Base-by-base conservation (phyloP, 2,113 vertebrate genomes). In the Zapus hudsonius region DNA sequence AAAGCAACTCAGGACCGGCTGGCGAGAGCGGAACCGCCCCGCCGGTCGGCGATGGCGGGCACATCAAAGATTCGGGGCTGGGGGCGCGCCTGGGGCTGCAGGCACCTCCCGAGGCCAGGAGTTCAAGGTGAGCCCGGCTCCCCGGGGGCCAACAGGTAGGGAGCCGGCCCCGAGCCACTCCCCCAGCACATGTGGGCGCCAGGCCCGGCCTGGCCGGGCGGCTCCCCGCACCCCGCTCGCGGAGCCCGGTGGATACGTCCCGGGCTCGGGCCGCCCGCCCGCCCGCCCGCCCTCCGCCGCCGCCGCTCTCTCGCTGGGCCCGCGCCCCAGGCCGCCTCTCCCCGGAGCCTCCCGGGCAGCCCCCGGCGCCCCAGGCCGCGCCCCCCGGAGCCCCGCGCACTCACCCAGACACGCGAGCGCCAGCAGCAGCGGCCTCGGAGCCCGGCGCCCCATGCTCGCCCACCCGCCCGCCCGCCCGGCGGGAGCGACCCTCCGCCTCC, bases 391-490 rank as follows among this genome's bases (percentile, higher is more conserved):
- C 70, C 88, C 29, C 86, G 61, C 61, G 44, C 87, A 96, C 98
- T 98, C 95, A 98, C 98, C 97, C 40, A 97, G 93, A 74, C 88
- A 81, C 74, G 95, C 72, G 7, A 97, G 93, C 44, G 97, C 82
- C 87, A 91, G 91, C 88, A 96, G 94, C 92, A 96, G 95, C 92
- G 92, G 95, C 88, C 95, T 96, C 87, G 96, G 94, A 91, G 94
- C 94, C 90, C 29, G 93, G 93, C 93, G 97, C 95, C 98, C 97
- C 98, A 98, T 98, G 90, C 97, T 92, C 87, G 95, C n/a, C n/a
- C n/a, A n/a, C n/a, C n/a, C n/a, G n/a, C n/a, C n/a, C n/a, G n/a
- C n/a, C n/a, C n/a, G n/a, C 91, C 72, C 52, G 91, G 89, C 90
- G 90, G 95, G 84, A 84, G 94, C 47, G 66, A 22, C 80, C 73